phyloP scores from a whole-genome alignment of 2,797 vertebrate genomes.

The Kryptopterus vitreolus region DNA sequence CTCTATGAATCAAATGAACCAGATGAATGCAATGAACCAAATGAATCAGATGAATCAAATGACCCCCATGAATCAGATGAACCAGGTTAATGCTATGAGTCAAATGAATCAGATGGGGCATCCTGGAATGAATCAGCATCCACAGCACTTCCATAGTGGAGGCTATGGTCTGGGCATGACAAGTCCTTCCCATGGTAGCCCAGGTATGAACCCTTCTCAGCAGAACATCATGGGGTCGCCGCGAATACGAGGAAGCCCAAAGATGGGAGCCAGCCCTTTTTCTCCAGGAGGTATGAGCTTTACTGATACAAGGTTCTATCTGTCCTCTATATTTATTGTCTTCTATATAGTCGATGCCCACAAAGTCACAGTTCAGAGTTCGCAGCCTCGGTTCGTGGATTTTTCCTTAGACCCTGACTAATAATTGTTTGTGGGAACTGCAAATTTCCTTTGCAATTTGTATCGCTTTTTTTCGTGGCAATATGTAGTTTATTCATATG shows the following conservation, averaged over 20 bases:
- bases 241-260: conserved; percentile 89
- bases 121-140: conserved; percentile 74
- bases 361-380: too few species aligned
- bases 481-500: too few species aligned
- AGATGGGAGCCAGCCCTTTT: conserved; percentile 89
- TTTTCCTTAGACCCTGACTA: too few species aligned
- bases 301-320: not conserved
- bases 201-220: conserved; percentile 81
- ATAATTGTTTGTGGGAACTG: too few species aligned
- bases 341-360: too few species aligned
- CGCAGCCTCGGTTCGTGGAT: too few species aligned
- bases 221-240: conserved; percentile 92
- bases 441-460: too few species aligned
- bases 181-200: conserved; percentile 88
- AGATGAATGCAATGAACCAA: conserved; percentile 63
- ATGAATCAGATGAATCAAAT: conserved; percentile 67
- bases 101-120: conserved; percentile 68
- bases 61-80: conserved; percentile 71
- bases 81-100: conserved; percentile 54
- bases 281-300: conserved; percentile 88
- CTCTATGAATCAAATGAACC: conserved; percentile 45
- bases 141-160: conserved; percentile 82
- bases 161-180: conserved; percentile 86
- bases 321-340: not conserved
- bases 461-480: too few species aligned